Base-by-base conservation (phyloP, 2,113 vertebrate genomes). In the Anas platyrhynchos region DNA sequence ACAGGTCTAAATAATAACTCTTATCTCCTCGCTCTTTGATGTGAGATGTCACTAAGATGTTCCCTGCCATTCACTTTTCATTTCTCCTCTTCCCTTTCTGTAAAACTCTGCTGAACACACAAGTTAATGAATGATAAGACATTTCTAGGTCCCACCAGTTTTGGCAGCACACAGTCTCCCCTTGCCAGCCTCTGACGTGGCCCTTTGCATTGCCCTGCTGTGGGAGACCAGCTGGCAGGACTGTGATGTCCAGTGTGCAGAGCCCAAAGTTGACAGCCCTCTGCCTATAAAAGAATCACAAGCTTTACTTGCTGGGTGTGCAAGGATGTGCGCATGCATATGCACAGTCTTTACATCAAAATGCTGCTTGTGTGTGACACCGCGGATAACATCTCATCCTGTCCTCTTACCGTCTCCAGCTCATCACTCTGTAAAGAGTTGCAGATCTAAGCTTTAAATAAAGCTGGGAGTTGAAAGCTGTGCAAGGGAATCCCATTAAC, bases 1-100 rank as follows among this genome's bases (percentile, higher is more conserved):
- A 55, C 84, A 91, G 82, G 67, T 69, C 76, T 88, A 78, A 95
- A 94, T 89, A 91, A 82, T 21, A 73, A 75, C 83, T 89, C 84
- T 59, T 34, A 36, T 77, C 38, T 80, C 81, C 72, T 32, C 14
- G 34, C 29, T 66, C 77, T 96, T 93, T 94, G 91, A 94, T 90
- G 89, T 76, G 32, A 65, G 78, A 62, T 91, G 85, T 63, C 92
- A 83, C 93, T 7, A 16, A 83, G 82, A 74, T 88, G 78, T 61
- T 93, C 50, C 27, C 27, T 52, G 74, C 15, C 63, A 50, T 67
- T 65, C 5, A 1, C 83, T 85, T 92, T 48, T 84, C 58, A 36
- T 91, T 83, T 73, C 34, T 76, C 32, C 75, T 67, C 58, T 61
- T 78, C 82, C 61, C 0, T 32, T 65, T 13, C 77, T 85, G 41